Evolutionary conservation across 2,797 vertebrate species (phyloP).

Genomic region (Leptoclinus maculatus): DNA sequence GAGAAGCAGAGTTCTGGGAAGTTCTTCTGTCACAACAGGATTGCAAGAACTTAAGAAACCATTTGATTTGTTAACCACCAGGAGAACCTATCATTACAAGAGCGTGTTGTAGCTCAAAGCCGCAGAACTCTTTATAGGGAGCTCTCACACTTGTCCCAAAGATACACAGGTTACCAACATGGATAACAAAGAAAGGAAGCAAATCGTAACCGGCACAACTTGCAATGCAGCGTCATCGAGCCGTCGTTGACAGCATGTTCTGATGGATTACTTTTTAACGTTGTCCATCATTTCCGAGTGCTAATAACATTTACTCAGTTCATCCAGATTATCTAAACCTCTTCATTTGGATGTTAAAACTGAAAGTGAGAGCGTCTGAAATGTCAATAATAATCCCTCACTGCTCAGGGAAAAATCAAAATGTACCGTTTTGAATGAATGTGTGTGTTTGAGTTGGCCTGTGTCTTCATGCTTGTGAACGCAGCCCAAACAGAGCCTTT

Average conservation of each 20-base stretch:
- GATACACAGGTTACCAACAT: background rate
- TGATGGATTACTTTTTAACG: background rate
- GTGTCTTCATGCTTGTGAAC: background rate
- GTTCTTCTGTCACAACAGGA: background rate
- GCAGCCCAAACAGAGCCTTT: constrained; percentile 28
- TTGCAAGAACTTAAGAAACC: background rate
- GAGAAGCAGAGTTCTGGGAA: background rate
- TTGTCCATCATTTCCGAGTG: background rate
- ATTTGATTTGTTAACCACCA: background rate
- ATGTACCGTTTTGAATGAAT: background rate
- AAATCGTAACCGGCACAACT: background rate
- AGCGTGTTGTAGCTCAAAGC: background rate
- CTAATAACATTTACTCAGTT: background rate
- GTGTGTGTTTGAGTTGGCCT: background rate
- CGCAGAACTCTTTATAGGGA: background rate
- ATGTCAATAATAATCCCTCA: background rate
- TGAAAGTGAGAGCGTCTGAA: background rate
- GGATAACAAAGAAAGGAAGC: background rate
- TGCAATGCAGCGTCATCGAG: no score
- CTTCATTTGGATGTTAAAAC: background rate
- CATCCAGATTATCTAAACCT: constrained; percentile 6
- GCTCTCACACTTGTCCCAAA: background rate
- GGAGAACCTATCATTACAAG: background rate
- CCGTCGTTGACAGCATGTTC: background rate
- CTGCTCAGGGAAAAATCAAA: background rate